Evolutionary conservation across 2,888 invertebrate species (phyloP).

Genomic region (Miltochrista miniata): DNA sequence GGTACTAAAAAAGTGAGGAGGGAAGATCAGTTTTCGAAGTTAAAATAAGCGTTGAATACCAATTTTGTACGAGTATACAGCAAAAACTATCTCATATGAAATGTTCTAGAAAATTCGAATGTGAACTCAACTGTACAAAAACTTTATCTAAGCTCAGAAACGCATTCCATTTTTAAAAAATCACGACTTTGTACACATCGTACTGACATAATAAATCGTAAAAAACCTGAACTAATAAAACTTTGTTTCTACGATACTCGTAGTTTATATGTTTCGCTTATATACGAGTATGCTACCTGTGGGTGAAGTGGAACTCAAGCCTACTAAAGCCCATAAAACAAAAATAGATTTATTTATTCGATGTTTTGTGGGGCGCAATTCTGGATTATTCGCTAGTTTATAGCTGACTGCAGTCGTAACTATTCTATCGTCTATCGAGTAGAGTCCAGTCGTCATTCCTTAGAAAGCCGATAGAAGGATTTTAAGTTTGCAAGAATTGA

Average conservation of each 20-base stretch:
- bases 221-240: constrained; percentile 13
- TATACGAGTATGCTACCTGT: constrained; percentile 30
- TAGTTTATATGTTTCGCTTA: constrained; percentile 37
- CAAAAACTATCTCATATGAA: too few species aligned
- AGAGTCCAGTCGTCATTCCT: too few species aligned
- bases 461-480: too few species aligned
- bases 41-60: too few species aligned
- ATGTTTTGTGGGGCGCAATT: constrained; percentile 37
- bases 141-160: background rate
- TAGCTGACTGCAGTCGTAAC: constrained; percentile 5
- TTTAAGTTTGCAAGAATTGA: too few species aligned
- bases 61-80: too few species aligned
- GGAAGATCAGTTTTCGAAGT: too few species aligned
- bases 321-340: constrained; percentile 39
- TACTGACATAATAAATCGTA: background rate
- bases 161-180: background rate
- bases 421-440: background rate
- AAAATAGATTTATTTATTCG: constrained; percentile 48
- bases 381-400: constrained; percentile 38
- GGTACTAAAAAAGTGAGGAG: too few species aligned
- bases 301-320: constrained; percentile 34
- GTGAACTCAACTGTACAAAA: too few species aligned
- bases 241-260: constrained; percentile 27
- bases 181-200: background rate
- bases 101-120: too few species aligned